phyloP scores from a whole-genome alignment of 92 coral and sea anemone genomes.

The Zoanthus solanderi region DNA sequence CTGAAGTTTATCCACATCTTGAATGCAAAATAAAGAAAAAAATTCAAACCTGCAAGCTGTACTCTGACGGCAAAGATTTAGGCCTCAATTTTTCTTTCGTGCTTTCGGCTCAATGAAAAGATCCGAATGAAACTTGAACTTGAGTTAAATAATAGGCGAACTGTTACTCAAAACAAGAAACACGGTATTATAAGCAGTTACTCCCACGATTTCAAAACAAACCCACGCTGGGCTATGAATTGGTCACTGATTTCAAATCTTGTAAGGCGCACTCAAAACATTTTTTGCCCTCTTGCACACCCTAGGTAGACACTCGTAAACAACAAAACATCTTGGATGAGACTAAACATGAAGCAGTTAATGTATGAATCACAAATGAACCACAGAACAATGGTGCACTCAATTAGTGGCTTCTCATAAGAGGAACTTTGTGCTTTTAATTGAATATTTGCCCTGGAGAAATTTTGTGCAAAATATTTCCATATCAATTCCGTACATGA shows the following conservation, averaged over 20 bases:
- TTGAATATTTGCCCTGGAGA: slow-evolving; percentile 48
- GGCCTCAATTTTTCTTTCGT: background rate
- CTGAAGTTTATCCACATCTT: background rate
- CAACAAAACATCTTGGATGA: background rate
- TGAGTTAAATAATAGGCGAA: background rate
- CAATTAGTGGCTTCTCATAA: slow-evolving; percentile 30
- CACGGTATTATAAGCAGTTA: background rate
- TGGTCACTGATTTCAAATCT: background rate
- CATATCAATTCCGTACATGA: slow-evolving; percentile 1
- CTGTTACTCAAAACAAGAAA: background rate
- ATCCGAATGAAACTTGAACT: too few relatives aligned
- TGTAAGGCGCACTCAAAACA: background rate
- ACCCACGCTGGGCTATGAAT: background rate
- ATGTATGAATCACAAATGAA: slow-evolving; percentile 31
- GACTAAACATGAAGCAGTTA: background rate
- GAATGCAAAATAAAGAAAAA: background rate
- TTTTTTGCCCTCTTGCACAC: background rate
- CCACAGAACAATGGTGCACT: slow-evolving; percentile 4
- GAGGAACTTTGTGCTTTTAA: slow-evolving; percentile 20
- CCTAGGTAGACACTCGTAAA: background rate
- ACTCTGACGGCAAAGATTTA: background rate
- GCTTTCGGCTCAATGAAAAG: background rate
- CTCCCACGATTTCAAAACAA: background rate
- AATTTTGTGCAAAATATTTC: slow-evolving; percentile 16
- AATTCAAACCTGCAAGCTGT: background rate